phyloP scores from a whole-genome alignment of 2,113 vertebrate genomes.

The cattle (Bos taurus) region DNA sequence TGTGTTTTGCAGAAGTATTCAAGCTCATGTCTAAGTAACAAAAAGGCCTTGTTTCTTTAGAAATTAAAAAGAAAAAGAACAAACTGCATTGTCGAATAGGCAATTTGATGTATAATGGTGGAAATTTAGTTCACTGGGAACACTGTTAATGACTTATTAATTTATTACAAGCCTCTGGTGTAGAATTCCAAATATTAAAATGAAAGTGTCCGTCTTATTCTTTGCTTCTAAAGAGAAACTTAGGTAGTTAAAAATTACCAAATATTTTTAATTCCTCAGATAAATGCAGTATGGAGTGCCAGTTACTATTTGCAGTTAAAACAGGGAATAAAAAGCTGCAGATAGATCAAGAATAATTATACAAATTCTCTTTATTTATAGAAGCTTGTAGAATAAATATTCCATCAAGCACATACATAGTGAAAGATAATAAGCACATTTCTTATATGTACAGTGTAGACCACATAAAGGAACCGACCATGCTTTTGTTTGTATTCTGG shows the following conservation, averaged over 20 bases:
- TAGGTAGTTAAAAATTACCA: not conserved
- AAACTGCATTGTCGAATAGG: not conserved
- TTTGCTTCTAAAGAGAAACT: conserved; percentile 6
- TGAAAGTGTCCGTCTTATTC: not conserved
- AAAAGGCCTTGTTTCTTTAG: not conserved
- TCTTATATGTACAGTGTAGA: not conserved
- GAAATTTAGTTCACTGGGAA: not conserved
- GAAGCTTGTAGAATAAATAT: not conserved
- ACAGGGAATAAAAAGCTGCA: not conserved
- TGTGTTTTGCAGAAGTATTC: not conserved
- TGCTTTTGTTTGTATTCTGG: conserved; percentile 45
- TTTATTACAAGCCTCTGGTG: not conserved
- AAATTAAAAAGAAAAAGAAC: conserved; percentile 17
- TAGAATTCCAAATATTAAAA: not conserved
- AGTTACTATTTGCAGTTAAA: not conserved
- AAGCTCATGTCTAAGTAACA: not conserved
- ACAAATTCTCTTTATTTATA: not conserved
- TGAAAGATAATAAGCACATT: not conserved
- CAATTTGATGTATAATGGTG: conserved; percentile 15
- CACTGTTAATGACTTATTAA: not conserved
- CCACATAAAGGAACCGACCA: not conserved
- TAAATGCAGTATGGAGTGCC: not conserved
- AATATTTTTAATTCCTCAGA: conserved; percentile 3
- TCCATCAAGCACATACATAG: not conserved
- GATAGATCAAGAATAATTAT: not conserved